Percentiles rank a stretch among this genome's conserved stretches.
These are phyloP conservation scores for Apus apus DNA, from an alignment of 2,113 vertebrate genomes.

Conservation along the genomic window DNA sequence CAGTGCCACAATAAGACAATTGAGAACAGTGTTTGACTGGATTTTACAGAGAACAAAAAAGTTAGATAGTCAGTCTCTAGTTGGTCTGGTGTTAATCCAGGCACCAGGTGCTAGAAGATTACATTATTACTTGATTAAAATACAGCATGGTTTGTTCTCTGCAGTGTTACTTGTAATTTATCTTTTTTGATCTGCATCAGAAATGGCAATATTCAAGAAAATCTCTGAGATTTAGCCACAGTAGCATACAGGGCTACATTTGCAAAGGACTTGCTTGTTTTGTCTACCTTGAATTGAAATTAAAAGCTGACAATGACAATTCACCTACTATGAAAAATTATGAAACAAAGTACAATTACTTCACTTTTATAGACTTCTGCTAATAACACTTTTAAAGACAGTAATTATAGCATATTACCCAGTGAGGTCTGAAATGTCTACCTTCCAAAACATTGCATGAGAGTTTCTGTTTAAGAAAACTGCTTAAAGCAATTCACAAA, in stretches of 20 bases:
- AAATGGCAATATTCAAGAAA: background rate
- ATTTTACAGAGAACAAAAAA: background rate
- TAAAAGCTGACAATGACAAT: background rate
- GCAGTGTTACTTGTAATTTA: background rate
- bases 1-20: background rate
- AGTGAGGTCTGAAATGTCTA: background rate
- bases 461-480: background rate
- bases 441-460: background rate
- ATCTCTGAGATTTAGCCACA: background rate
- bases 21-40: background rate
- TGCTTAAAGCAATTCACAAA: background rate
- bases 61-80: background rate
- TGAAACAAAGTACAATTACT: background rate
- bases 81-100: background rate
- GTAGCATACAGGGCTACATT: background rate
- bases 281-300: background rate
- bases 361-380: background rate
- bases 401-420: background rate
- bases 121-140: background rate
- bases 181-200: background rate
- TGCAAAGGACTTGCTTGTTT: background rate
- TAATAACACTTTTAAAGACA: background rate
- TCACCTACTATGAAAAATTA: background rate
- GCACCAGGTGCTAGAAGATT: background rate
- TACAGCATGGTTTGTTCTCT: background rate